Evolutionary conservation across 2,888 invertebrate species (phyloP), one percentile per base, ranked within the genome.

Genomic region (Petrolisthes manimaculis): DNA sequence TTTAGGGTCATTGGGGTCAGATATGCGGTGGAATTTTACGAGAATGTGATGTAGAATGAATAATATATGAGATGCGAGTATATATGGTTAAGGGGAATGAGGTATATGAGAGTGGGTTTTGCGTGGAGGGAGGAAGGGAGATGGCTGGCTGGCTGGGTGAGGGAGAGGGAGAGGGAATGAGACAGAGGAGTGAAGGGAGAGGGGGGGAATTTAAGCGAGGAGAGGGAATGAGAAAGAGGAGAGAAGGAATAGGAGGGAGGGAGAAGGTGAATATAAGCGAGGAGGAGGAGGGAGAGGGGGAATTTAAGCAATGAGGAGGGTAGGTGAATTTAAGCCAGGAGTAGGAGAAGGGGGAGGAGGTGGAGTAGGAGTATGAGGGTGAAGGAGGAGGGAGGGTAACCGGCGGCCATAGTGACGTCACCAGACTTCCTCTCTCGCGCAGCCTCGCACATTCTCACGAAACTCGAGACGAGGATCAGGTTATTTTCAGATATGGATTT

Each of bases 401-500:
- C 12, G 81, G 74, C 83, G 79, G 88, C 82, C 86, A 84, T 80
- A 71, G 56, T 90, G 90, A 90, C 90, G 89, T 90, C 89, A 88
- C 61, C 24, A 18, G 75, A 77, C 84, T 86, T 83, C 89, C 89
- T 89, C 88, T 89, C 89, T 88, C 90, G 89, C 86, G 84, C 78
- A 89, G 82, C 78, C 90, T 89, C 89, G 89, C 83, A 74, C 67
- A 75, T 53, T 88, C 88, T 88, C 88, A 75, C 84, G 87, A 77
- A 82, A 83, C 75, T 67, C 88, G 90, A 90, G 88, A 89, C 81
- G 56, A 51, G 56, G 80, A 83, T 83, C 83, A 84, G 89, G 89
- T 86, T 89, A 90, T 89, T 89, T 90, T 89, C 88, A 90, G 90
- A 90, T 90, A 90, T 90, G 90, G 90, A 90, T 90, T 90, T 89